Percentiles rank a stretch among this genome's conserved stretches.
These are phyloP conservation scores for Chloropsis hardwickii DNA, from an alignment of 2,113 vertebrate genomes.

Conservation along the genomic window DNA sequence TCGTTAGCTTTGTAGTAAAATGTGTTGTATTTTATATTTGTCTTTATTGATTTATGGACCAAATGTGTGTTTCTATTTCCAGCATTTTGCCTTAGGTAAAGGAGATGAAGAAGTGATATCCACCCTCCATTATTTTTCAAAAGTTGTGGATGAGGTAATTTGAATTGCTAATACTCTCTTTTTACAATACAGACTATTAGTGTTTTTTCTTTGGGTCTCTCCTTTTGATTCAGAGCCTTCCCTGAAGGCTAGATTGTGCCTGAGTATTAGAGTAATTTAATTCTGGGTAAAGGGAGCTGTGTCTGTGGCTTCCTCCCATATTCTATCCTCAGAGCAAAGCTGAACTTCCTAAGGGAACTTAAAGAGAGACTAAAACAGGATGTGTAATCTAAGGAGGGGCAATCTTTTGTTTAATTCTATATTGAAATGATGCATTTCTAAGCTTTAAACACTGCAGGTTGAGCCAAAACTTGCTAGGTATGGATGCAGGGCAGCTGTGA, in stretches of 20 bases:
- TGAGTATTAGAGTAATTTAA: neutral
- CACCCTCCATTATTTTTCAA: conserved; percentile 90
- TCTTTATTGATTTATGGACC: neutral
- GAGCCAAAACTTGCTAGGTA: neutral
- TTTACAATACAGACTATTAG: neutral
- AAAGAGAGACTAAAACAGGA: neutral
- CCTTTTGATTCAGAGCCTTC: neutral
- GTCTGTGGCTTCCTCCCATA: neutral
- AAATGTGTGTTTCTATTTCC: conserved; percentile 36
- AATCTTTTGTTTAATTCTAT: neutral
- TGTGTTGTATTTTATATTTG: neutral
- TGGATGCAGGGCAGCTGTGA: neutral
- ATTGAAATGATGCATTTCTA: neutral
- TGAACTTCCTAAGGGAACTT: neutral
- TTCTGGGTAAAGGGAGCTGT: neutral
- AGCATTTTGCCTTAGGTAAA: conserved; percentile 97
- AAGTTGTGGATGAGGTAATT: conserved; percentile 92
- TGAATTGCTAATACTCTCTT: neutral
- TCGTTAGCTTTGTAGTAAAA: neutral
- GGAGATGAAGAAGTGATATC: conserved; percentile 96
- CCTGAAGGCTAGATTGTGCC: neutral
- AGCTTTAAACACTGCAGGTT: neutral
- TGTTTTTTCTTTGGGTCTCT: neutral
- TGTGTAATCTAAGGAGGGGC: neutral
- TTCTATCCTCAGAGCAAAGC: neutral